phyloP scores from a whole-genome alignment of 2,797 vertebrate genomes.

The Chelon auratus region DNA sequence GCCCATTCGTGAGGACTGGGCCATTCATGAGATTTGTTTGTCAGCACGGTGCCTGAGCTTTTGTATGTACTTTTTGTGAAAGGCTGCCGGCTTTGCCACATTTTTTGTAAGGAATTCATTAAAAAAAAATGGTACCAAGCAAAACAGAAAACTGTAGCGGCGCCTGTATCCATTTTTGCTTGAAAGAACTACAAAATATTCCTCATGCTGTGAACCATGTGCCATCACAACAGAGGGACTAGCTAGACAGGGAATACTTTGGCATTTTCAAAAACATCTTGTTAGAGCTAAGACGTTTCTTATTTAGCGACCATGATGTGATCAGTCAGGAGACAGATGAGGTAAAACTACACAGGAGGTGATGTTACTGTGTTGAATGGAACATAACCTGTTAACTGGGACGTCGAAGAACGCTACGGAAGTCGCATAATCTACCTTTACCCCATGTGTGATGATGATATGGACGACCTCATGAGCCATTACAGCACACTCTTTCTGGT shows the following conservation, averaged over 20 bases:
- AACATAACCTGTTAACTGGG: background rate
- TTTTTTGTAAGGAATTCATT: no score
- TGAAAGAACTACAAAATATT: background rate
- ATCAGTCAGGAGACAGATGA: background rate
- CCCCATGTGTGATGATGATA: no score
- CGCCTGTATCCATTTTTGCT: no score
- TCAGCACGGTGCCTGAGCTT: no score
- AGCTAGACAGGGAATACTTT: background rate
- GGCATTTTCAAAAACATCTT: background rate
- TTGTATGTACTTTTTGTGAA: no score
- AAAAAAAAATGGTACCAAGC: background rate
- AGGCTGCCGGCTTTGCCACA: no score
- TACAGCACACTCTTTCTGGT: no score
- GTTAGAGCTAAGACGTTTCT: background rate
- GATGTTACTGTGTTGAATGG: background rate
- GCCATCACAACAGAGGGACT: background rate
- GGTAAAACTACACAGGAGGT: background rate
- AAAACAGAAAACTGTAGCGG: background rate
- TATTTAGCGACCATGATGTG: background rate
- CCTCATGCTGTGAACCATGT: background rate
- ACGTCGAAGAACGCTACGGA: background rate
- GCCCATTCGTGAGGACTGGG: no score
- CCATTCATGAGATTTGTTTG: no score
- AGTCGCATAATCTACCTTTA: no score
- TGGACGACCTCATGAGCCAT: no score